Percentiles rank a stretch among this genome's conserved stretches.
These are phyloP conservation scores for Sakesphorus luctuosus DNA, from an alignment of 2,113 vertebrate genomes.

Conservation along the genomic window DNA sequence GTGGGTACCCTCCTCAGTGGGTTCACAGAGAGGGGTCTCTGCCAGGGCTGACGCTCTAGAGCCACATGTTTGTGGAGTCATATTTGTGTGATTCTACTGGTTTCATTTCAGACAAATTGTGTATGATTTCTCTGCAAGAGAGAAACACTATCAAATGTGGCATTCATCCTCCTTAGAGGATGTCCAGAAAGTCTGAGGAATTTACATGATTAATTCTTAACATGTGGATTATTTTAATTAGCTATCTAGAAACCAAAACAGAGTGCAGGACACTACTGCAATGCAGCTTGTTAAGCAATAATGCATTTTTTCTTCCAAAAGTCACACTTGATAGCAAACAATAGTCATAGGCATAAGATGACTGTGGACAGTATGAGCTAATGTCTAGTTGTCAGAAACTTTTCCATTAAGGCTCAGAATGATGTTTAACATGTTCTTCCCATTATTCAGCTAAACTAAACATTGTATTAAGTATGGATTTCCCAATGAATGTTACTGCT, in stretches of 20 bases:
- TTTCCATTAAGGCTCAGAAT: constrained; percentile 63
- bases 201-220: constrained; percentile 11
- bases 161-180: not conserved
- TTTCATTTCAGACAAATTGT: not conserved
- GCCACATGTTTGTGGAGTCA: not conserved
- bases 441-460: constrained; percentile 49
- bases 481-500: constrained; percentile 19
- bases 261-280: constrained; percentile 49
- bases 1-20: not conserved
- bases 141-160: rapidly evolving
- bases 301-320: constrained; percentile 66
- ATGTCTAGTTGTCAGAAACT: constrained; percentile 74
- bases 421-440: constrained; percentile 63
- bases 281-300: constrained; percentile 63
- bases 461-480: constrained; percentile 27
- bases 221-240: constrained; percentile 50
- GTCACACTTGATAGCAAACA: constrained; percentile 74
- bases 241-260: constrained; percentile 39
- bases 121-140: rapidly evolving
- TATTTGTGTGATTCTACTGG: not conserved
- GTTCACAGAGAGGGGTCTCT: not conserved
- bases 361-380: constrained; percentile 73
- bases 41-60: not conserved
- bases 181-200: not conserved
- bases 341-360: constrained; percentile 47